phyloP scores from a whole-genome alignment of 1,140 invertebrate genomes.

The Zaprionus taronus region DNA sequence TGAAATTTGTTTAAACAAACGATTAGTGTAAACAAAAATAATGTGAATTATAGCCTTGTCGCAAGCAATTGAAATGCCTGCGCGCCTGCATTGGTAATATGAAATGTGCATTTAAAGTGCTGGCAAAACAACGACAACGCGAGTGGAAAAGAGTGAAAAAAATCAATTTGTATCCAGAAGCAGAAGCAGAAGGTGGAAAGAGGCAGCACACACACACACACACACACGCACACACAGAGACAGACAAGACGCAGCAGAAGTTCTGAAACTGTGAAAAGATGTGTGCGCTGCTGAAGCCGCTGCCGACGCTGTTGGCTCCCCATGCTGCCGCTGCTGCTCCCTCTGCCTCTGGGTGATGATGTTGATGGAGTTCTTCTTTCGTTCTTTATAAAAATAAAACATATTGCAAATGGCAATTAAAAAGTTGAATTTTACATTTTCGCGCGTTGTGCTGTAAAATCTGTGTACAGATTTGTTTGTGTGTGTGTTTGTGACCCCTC shows the following conservation, averaged over 20 bases:
- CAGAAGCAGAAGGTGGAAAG: conserved; percentile 49
- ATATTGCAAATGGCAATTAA: conserved; percentile 56
- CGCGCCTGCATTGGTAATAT: conserved; percentile 34
- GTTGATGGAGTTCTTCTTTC: conserved; percentile 42
- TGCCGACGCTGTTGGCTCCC: background rate
- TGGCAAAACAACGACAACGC: background rate
- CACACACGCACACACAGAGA: background rate
- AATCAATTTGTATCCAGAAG: conserved; percentile 68
- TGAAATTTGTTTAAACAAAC: conserved; percentile 44
- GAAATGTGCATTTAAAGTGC: conserved; percentile 5
- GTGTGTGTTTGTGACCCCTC: background rate
- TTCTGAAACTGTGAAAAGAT: conserved; percentile 48
- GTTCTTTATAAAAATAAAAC: conserved; percentile 45
- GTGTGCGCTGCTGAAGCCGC: conserved; percentile 14
- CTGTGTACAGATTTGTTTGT: conserved; percentile 40
- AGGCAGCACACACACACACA: conserved; percentile 1
- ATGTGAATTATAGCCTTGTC: conserved; percentile 24
- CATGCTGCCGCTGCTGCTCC: conserved; percentile 11
- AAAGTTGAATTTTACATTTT: conserved; percentile 35
- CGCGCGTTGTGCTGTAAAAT: conserved; percentile 41
- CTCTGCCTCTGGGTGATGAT: conserved; percentile 31
- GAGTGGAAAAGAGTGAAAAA: conserved; percentile 57
- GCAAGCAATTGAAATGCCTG: conserved; percentile 14
- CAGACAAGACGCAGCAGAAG: conserved; percentile 40
- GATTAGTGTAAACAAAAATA: conserved; percentile 37